phyloP scores from a whole-genome alignment of 2,797 vertebrate species.

The Vespertilio murinus region DNA sequence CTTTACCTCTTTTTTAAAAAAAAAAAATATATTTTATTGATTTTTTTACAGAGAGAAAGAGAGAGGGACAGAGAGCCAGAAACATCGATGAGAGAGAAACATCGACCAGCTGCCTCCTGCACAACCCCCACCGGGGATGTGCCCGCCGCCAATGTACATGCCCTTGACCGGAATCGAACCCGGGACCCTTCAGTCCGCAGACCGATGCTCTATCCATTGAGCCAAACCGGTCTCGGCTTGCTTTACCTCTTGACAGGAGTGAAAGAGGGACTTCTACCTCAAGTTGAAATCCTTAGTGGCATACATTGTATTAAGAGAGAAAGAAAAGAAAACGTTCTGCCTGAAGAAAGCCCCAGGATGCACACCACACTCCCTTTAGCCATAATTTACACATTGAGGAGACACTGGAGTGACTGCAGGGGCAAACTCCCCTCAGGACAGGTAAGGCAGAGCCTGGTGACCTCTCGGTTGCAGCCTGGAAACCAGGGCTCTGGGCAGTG shows the following conservation, averaged over 20 bases:
- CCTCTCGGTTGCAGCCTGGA: not conserved
- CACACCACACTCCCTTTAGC: not conserved
- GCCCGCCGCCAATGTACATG: no score
- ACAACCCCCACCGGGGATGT: no score
- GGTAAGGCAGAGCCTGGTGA: not conserved
- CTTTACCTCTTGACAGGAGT: no score
- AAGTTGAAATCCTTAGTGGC: not conserved
- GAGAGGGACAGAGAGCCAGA: no score
- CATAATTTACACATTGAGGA: not conserved
- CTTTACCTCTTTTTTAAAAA: not conserved
- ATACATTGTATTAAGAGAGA: not conserved
- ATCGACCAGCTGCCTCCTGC: no score
- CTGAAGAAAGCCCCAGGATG: not conserved
- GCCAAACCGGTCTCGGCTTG: no score
- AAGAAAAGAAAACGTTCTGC: not conserved
- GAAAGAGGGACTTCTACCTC: not conserved
- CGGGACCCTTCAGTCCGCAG: no score
- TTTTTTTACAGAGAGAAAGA: no score
- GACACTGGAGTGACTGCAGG: not conserved
- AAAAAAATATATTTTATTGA: no score
- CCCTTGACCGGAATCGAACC: no score
- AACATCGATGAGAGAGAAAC: no score
- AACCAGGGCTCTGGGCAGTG: not conserved
- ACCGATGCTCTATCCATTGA: no score
- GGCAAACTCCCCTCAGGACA: not conserved